These are phyloP conservation scores for Eulithis testata DNA, from an alignment of 2,888 invertebrate species.

Conservation along the genomic window DNA sequence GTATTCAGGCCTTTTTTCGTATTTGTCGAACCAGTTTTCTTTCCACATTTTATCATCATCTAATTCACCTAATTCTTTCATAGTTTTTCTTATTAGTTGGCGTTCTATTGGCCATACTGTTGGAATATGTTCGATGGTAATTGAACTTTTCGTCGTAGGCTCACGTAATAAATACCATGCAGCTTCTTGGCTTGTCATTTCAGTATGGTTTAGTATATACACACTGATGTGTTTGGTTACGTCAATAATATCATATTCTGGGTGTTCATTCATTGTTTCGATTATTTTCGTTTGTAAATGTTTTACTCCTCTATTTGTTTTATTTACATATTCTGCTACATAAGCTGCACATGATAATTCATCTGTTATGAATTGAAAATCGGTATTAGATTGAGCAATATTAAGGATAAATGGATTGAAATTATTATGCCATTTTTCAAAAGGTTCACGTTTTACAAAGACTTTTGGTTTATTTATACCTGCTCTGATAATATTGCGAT, in stretches of 20 bases:
- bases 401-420: conserved; percentile 63
- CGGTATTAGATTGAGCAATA: conserved; percentile 56
- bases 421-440: conserved; percentile 60
- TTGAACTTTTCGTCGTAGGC: conserved; percentile 44
- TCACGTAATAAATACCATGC: conserved; percentile 50
- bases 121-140: conserved; percentile 42
- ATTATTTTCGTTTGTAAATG: conserved; percentile 53
- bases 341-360: conserved; percentile 65
- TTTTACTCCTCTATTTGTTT: conserved; percentile 56
- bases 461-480: conserved; percentile 56
- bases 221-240: conserved; percentile 44
- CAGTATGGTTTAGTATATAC: conserved; percentile 38
- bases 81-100: conserved; percentile 54
- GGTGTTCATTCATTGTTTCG: conserved; percentile 44
- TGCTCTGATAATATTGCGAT: conserved; percentile 47
- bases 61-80: conserved; percentile 52
- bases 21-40: conserved; percentile 63
- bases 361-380: conserved; percentile 61
- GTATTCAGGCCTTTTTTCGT: conserved; percentile 60
- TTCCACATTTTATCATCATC: conserved; percentile 60
- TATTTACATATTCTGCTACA: conserved; percentile 66
- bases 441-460: conserved; percentile 52
- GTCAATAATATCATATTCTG: conserved; percentile 46
- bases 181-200: conserved; percentile 60
- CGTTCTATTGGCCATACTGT: conserved; percentile 55